phyloP scores from a whole-genome alignment of 35 echinoderm and acorn worm species.

The Acanthaster planci region DNA sequence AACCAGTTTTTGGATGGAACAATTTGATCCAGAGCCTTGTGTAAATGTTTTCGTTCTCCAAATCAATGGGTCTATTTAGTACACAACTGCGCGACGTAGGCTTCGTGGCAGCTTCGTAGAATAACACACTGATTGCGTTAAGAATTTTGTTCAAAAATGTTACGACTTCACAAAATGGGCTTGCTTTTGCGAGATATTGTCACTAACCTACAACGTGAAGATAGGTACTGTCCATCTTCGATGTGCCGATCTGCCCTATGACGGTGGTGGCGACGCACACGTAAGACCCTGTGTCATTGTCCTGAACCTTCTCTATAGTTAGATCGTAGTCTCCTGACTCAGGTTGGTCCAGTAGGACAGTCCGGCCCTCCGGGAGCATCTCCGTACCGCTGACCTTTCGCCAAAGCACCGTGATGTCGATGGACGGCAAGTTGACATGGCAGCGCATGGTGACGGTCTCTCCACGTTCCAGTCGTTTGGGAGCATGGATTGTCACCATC shows the following conservation, averaged over 20 bases:
- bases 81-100: too few relatives aligned
- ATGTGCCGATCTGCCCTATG: neutral
- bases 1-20: too few relatives aligned
- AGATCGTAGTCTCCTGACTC: conserved; percentile 4
- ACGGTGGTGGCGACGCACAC: neutral
- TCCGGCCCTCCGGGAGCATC: neutral
- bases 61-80: too few relatives aligned
- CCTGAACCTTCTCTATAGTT: neutral
- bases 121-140: too few relatives aligned
- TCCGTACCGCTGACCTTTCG: conserved; percentile 1
- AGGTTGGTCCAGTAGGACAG: neutral
- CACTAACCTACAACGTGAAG: neutral
- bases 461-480: neutral
- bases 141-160: too few relatives aligned
- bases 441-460: neutral
- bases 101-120: too few relatives aligned
- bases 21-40: too few relatives aligned
- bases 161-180: too few relatives aligned
- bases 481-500: neutral
- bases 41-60: too few relatives aligned
- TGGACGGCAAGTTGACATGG: conserved; percentile 10
- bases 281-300: neutral
- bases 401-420: conserved; percentile 1
- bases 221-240: neutral
- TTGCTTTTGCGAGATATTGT: too few relatives aligned